A percentile compares a stretch with the other conserved stretches of the same genome.
phyloP scores from a whole-genome alignment of 2,888 invertebrate genomes.

The Chalcosyrphus nemorum region DNA sequence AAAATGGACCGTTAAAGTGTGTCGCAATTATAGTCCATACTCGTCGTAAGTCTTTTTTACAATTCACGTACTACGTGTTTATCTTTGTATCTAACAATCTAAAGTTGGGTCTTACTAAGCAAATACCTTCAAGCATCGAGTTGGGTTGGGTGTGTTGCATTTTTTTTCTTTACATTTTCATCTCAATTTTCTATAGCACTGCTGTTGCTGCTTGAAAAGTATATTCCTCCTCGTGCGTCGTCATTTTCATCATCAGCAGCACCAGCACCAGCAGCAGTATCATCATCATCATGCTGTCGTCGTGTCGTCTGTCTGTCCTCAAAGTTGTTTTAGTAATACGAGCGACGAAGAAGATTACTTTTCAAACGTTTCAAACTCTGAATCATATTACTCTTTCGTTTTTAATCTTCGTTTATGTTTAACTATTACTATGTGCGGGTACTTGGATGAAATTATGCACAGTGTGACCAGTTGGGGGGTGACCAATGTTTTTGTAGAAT shows the following conservation, averaged over 20 bases:
- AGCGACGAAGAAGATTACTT: constrained; percentile 43
- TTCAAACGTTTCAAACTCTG: constrained; percentile 35
- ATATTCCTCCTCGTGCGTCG: not conserved
- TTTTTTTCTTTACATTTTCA: not conserved
- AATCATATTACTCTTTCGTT: constrained; percentile 56
- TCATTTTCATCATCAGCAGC: constrained; percentile 1
- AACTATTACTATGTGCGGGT: constrained; percentile 13
- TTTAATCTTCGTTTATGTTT: constrained; percentile 41
- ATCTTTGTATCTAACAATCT: constrained; percentile 2
- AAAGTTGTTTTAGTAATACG: constrained; percentile 28
- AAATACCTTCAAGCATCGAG: constrained; percentile 16
- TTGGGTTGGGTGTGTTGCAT: constrained; percentile 1
- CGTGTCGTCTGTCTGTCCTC: constrained; percentile 15
- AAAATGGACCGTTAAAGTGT: constrained; percentile 40
- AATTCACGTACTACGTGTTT: constrained; percentile 1
- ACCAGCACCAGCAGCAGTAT: too few species aligned
- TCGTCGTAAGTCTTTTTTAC: constrained; percentile 15
- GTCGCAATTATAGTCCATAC: constrained; percentile 40
- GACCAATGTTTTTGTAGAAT: too few species aligned
- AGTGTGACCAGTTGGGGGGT: constrained; percentile 7
- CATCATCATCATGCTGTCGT: constrained; percentile 11
- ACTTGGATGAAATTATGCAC: not conserved
- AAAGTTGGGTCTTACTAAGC: constrained; percentile 14
- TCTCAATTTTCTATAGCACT: not conserved
- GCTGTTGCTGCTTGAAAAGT: not conserved